Percentiles rank a stretch among this genome's conserved stretches.
Conservation (phyloP, 2,888 invertebrate species). For the Himalopsyche japonica region DNA sequence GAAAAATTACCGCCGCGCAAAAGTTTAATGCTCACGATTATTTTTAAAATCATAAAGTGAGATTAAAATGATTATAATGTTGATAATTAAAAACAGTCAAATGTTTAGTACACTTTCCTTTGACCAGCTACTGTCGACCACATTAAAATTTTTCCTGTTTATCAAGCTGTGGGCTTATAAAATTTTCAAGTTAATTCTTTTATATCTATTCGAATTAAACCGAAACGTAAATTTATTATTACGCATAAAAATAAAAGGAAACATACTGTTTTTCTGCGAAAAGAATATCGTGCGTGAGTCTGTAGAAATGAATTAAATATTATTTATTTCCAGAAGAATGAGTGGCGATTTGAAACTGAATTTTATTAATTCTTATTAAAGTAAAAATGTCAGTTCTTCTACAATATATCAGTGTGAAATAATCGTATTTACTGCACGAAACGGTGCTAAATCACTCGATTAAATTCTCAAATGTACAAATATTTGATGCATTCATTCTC, state of each 20-base stretch:
- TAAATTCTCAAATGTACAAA: no score
- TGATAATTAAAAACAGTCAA: not conserved
- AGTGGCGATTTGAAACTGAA: no score
- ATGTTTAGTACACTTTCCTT: not conserved
- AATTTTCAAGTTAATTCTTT: not conserved
- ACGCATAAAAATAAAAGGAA: not conserved
- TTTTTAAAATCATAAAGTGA: not conserved
- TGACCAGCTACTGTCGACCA: not conserved
- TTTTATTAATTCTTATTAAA: no score
- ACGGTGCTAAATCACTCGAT: no score
- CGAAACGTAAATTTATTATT: not conserved
- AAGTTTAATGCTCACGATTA: not conserved
- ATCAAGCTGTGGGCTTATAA: not conserved
- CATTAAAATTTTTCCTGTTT: not conserved
- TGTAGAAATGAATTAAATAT: no score
- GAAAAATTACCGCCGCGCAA: not conserved
- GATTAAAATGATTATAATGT: not conserved
- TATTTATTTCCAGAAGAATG: no score
- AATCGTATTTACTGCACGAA: no score
- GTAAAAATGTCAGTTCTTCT: no score
- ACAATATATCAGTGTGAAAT: no score
- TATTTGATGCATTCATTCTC: no score
- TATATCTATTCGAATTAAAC: not conserved
- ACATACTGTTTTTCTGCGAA: no score
- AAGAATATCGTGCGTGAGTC: no score